Evolutionary conservation across 2,888 invertebrate genomes (phyloP), one percentile per base, ranked within the genome.

Genomic region (Philereme vetulata): DNA sequence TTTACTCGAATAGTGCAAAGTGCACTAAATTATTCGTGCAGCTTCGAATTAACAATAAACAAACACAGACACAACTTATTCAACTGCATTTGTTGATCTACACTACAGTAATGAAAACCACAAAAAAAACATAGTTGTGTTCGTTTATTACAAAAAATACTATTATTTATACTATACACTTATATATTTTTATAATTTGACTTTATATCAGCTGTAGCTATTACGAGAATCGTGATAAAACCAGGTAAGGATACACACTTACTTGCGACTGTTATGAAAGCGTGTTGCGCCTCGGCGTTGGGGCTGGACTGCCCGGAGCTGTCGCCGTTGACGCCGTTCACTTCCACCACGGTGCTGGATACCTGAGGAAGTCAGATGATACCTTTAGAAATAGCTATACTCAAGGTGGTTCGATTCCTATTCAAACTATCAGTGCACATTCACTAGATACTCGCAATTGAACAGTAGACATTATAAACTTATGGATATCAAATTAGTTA

Each of bases 201-300:
- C 21, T 21, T 2, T 2, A 21, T 1, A 21, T 21, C 21, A 21
- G 21, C 21, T 21, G 21, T 21, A n/a, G n/a, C n/a, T n/a, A n/a
- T n/a, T n/a, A 21, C 21, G 21, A 21, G 21, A 21, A 21, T 21
- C 21, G 21, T 21, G 21, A 21, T 2, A 21, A 21, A 21, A 21
- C 21, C 21, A 21, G 21, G 21, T 21, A 21, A 21, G 21, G 21
- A 21, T 21, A 42, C 5, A 32, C 64, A 84, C 91, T 86, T 84
- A 95, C 95, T 95, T 75, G 95, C 94, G 36, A 96, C 96, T 42
- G 95, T 95, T 71, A 96, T 96, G 84, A 95, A 96, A 64, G 93
- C 90, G 81, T 93, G 93, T 78, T 93, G 93, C 50, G 85, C 85
- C 61, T 93, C 89, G 0, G 88, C 74, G 44, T 87, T 80, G 34